Conservation (phyloP, 23 tunicate species). For the Ascidia mentula region DNA sequence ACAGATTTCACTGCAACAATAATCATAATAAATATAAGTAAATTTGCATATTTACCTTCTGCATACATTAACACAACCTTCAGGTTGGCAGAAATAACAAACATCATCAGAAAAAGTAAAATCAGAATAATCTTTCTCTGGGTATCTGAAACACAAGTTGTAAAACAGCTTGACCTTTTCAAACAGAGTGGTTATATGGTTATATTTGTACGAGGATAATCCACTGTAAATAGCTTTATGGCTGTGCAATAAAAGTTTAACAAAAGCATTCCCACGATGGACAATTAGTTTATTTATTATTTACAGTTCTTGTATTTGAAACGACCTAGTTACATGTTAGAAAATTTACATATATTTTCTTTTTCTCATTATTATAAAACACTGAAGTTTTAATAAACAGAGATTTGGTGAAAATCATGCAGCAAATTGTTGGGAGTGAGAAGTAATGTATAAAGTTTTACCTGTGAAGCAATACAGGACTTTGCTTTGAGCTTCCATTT, state of each 20-base stretch:
- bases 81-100: slow-evolving; percentile 99
- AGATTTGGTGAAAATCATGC: slow-evolving; percentile 6
- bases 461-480: slow-evolving; percentile 70
- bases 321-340: too few species aligned
- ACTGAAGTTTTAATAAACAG: too few species aligned
- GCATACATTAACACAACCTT: slow-evolving; percentile 90
- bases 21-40: background rate
- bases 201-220: too few species aligned
- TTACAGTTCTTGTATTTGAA: too few species aligned
- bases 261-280: too few species aligned
- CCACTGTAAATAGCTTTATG: too few species aligned
- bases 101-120: slow-evolving; percentile 85
- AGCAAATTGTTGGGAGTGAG: background rate
- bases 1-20: background rate
- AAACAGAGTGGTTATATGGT: too few species aligned
- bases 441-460: background rate
- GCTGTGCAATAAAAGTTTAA: too few species aligned
- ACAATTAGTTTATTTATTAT: too few species aligned
- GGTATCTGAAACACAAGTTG: slow-evolving; percentile 85
- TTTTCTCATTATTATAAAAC: too few species aligned
- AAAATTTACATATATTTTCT: too few species aligned
- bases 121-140: slow-evolving; percentile 59
- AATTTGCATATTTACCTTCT: slow-evolving; percentile 45
- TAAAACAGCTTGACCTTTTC: too few species aligned
- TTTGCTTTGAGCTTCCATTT: slow-evolving; percentile 68